Evolutionary conservation across 2,888 invertebrate species (phyloP), one percentile per base, ranked within the genome.

Genomic region (Ormia ochracea): DNA sequence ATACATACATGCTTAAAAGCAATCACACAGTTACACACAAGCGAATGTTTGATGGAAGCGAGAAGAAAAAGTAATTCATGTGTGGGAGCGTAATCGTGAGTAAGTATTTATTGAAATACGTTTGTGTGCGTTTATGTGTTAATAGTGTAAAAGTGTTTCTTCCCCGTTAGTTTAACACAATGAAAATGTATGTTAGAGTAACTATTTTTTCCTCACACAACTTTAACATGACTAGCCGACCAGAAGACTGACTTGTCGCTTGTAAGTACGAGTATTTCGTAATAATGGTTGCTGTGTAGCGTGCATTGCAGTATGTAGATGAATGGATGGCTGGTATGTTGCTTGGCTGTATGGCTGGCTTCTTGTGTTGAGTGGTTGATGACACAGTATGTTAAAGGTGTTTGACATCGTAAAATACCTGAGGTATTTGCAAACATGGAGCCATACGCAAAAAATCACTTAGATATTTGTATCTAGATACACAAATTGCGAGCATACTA

Each of bases 381-480:
- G 59, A 52, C 80, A 75, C 70, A 75, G 66, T 74, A 58, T 80
- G 66, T 77, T 81, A 82, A 82, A 83, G 82, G 83, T 83, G 83
- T 83, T 83, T 83, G 83, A 83, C 83, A 81, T 78, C 82, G 81
- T 78, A 74, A 81, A 81, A 82, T 78, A 80, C 81, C 78, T 63
- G 66, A 61, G 50, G 82, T 77, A 50, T 65, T 70, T 45, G 21
- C 36, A 72, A 12, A 41, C 9, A 14, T 4, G n/a, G n/a, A 58
- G 1, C 6, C 36, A 61, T 2, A 36, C 10, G 28, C 17, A 48
- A 14, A 28, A n/a, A 28, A 1, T 14, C 23, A 43, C 23, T 19
- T 38, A 38, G 23, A 21, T 31, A 9, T 14, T 12, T 17, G n/a
- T 2, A 10, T n/a, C n/a, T 23, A 9, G 36, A 14, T 54, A 41